phyloP scores from a whole-genome alignment of 2,888 invertebrate genomes.

The Lobophora halterata region DNA sequence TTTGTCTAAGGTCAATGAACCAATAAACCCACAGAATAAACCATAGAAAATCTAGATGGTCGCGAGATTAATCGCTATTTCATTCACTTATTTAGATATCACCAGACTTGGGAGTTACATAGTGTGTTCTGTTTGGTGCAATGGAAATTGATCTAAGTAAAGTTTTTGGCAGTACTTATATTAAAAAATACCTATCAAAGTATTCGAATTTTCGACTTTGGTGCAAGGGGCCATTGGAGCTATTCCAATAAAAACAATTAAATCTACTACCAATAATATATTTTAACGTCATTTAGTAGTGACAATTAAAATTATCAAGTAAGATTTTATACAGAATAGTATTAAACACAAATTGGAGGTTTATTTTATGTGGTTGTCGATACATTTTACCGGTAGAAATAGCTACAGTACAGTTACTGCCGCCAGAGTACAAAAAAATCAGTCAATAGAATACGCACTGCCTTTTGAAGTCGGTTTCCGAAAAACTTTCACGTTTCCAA shows the following conservation, averaged over 20 bases:
- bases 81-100: no score
- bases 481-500: slow-evolving; percentile 35
- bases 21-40: no score
- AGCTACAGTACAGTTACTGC: slow-evolving; percentile 16
- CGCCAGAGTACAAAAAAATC: slow-evolving; percentile 59
- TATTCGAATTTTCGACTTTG: no score
- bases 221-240: slow-evolving; percentile 4
- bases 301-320: slow-evolving; percentile 70
- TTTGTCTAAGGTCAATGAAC: no score
- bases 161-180: no score
- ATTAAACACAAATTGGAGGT: slow-evolving; percentile 41
- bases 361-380: slow-evolving; percentile 26
- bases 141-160: no score
- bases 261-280: slow-evolving; percentile 78
- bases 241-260: slow-evolving; percentile 56
- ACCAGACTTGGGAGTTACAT: no score
- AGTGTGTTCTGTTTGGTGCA: no score
- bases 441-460: slow-evolving; percentile 62
- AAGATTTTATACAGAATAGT: slow-evolving; percentile 54
- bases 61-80: no score
- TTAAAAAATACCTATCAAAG: no score
- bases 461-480: slow-evolving; percentile 51
- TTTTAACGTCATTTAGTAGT: slow-evolving; percentile 71
- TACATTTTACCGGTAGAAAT: no score
- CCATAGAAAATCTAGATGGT: no score